phyloP scores from a whole-genome alignment of 2,888 invertebrate species.

The Hyposoter didymator region DNA sequence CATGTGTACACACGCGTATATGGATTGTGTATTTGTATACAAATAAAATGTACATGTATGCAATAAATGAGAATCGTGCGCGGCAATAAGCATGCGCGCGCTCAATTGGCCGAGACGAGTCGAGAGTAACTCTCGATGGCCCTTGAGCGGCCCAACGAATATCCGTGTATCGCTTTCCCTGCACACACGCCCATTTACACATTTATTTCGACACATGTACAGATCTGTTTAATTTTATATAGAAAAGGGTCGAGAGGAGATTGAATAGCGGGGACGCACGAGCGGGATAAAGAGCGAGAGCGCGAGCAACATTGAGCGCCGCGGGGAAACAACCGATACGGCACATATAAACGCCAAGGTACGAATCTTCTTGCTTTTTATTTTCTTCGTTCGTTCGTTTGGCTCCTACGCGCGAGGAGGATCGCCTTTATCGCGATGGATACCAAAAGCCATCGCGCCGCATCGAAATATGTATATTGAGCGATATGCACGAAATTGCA shows the following conservation, averaged over 20 bases:
- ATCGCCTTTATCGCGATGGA: slow-evolving; percentile 16
- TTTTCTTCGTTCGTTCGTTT: slow-evolving; percentile 49
- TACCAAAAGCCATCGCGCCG: background rate
- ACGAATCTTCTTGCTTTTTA: slow-evolving; percentile 38
- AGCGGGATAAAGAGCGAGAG: slow-evolving; percentile 36
- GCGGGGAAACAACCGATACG: slow-evolving; percentile 68
- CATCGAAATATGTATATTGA: too few species aligned
- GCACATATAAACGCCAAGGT: slow-evolving; percentile 70
- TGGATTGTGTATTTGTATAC: slow-evolving; percentile 18
- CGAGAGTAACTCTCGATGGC: slow-evolving; percentile 55
- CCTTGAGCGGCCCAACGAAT: slow-evolving; percentile 28
- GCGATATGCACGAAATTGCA: too few species aligned
- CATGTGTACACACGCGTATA: slow-evolving; percentile 35
- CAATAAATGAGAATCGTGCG: slow-evolving; percentile 46
- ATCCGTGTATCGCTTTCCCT: background rate
- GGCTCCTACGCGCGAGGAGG: slow-evolving; percentile 22
- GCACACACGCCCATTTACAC: background rate
- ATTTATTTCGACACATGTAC: background rate
- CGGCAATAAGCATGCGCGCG: slow-evolving; percentile 40
- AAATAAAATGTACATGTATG: background rate
- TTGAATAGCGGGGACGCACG: slow-evolving; percentile 54
- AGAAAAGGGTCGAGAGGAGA: slow-evolving; percentile 52
- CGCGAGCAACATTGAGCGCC: slow-evolving; percentile 48
- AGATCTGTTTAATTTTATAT: background rate
- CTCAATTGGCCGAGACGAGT: slow-evolving; percentile 51